Base-by-base conservation (phyloP, 2,113 vertebrate genomes). In the Hymenochirus boettgeri region DNA sequence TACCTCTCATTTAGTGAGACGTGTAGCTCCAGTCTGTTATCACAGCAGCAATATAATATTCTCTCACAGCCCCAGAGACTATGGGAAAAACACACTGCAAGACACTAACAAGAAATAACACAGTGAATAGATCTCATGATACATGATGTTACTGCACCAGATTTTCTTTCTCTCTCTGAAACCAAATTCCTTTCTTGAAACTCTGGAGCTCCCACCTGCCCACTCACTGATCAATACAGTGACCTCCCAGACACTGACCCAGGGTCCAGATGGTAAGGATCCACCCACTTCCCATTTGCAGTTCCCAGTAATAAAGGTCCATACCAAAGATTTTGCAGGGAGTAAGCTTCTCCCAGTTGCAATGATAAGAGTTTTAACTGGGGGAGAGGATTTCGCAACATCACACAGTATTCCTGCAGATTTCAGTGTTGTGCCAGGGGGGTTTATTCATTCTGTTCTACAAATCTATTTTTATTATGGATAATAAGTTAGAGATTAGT, bases 31-130 rank as follows among this genome's bases (percentile, higher is more conserved):
- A 90, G 54, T 70, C 57, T 11, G 73, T 72, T 59, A 48, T 62
- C 70, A 88, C 79, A 17, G 88, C 86, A 11, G 82, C 86, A 56
- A 90, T 74, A 1, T 79, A 85, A 66, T 88, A 75, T 47, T 86
- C 77, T 61, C 88, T 77, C 13, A 87, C 53, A 62, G 22, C 70
- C 11, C 13, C 17, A 4, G 83, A 80, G 39, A 29, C 61, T 66
- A 55, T 6, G 62, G 58, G 71, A 75, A n/a, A n/a, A n/a, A 75
- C 10, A 72, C 69, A 52, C 7, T 17, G 75, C 76, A 80, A 70
- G 75, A 69, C 0, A 12, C 64, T 31, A 35, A 76, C 62, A 31
- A 82, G 59, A 61, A 85, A 65, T 57, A 84, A 71, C 60, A 79
- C 2, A 42, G n/a, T 46, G 18, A 0, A n/a, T 0, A 29, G 6